phyloP scores from a whole-genome alignment of 1,140 invertebrate genomes.

The Antheraea mylitta region DNA sequence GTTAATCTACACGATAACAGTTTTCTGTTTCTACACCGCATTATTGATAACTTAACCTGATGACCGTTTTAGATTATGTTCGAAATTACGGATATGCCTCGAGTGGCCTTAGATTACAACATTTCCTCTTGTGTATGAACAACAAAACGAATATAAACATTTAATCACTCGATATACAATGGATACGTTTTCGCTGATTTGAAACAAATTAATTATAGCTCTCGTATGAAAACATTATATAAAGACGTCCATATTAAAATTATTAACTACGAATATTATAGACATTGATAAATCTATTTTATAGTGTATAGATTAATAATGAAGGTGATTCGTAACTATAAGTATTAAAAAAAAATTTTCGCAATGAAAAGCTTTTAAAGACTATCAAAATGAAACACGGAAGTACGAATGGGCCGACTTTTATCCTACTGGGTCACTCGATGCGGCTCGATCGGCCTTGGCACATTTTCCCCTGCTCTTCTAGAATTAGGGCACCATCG shows the following conservation, averaged over 20 bases:
- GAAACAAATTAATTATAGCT: too few species aligned
- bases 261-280: too few species aligned
- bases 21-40: neutral
- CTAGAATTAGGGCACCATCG: conserved; percentile 38
- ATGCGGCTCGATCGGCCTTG: conserved; percentile 41
- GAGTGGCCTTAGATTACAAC: neutral
- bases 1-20: conserved; percentile 3
- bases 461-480: conserved; percentile 34
- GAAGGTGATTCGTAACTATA: too few species aligned
- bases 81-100: neutral
- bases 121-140: neutral
- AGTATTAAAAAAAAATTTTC: too few species aligned
- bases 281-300: too few species aligned
- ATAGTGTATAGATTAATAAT: too few species aligned
- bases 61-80: neutral
- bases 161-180: neutral
- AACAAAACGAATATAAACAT: neutral
- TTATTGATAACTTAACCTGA: neutral
- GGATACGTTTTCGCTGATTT: too few species aligned
- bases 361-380: too few species aligned
- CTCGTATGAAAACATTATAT: neutral
- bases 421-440: conserved; percentile 29
- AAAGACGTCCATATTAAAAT: neutral
- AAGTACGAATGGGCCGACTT: conserved; percentile 9
- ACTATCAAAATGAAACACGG: neutral